A percentile compares a stretch with the other conserved stretches of the same genome.
Conservation (phyloP, 1,140 invertebrate species). For the Drosophila baimaii region DNA sequence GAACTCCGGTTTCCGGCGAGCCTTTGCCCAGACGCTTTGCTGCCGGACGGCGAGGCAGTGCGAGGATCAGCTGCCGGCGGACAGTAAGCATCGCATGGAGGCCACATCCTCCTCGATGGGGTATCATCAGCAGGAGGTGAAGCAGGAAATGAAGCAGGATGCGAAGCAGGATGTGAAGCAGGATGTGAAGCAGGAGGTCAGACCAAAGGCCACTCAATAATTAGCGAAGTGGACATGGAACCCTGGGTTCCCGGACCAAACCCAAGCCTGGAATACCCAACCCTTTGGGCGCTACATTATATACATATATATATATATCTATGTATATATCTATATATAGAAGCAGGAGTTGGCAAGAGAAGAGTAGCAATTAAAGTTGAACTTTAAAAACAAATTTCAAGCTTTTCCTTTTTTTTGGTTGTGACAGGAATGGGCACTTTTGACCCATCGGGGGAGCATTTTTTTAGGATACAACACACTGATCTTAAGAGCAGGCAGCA, state of each 20-base stretch:
- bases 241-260: too few relatives aligned
- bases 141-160: not conserved
- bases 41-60: conserved; percentile 86
- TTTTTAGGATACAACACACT: too few relatives aligned
- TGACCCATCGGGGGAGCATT: too few relatives aligned
- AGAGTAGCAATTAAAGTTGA: not conserved
- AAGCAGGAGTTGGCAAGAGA: too few relatives aligned
- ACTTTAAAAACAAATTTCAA: not conserved
- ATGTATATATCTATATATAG: too few relatives aligned
- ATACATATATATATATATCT: not conserved
- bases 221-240: not conserved
- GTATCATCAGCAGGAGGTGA: conserved; percentile 19
- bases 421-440: not conserved
- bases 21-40: conserved; percentile 87
- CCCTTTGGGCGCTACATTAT: not conserved
- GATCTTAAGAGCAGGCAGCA: too few relatives aligned
- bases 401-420: not conserved
- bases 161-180: not conserved
- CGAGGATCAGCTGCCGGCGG: conserved; percentile 59
- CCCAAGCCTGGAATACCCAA: not conserved
- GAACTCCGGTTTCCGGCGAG: conserved; percentile 89
- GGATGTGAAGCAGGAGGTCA: not conserved
- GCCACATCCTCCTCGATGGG: conserved; percentile 33
- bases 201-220: conserved; percentile 3
- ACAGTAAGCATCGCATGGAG: conserved; percentile 61